A percentile compares a stretch with the other conserved stretches of the same genome.
phyloP scores from a whole-genome alignment of 2,113 vertebrate species.

The Embiotoca jacksoni region DNA sequence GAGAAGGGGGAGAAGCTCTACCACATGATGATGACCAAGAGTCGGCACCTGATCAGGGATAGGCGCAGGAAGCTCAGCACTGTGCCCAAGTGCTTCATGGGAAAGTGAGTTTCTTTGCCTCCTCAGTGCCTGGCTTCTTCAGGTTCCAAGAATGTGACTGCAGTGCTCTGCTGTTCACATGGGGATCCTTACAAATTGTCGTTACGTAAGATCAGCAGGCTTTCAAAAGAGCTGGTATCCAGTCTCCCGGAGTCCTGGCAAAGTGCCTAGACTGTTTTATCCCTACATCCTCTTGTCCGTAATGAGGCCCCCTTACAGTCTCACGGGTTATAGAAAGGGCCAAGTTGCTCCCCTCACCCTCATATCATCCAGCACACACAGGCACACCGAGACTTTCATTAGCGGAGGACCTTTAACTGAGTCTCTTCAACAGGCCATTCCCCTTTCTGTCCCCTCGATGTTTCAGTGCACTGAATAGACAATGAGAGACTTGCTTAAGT shows the following conservation, averaged over 20 bases:
- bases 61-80: constrained; percentile 96
- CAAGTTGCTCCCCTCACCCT: constrained; percentile 41
- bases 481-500: constrained; percentile 38
- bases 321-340: constrained; percentile 45
- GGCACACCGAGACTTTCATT: constrained; percentile 61
- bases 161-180: constrained; percentile 51
- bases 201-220: constrained; percentile 62
- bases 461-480: constrained; percentile 59
- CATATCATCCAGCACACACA: constrained; percentile 30
- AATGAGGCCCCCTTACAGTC: constrained; percentile 55
- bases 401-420: constrained; percentile 60
- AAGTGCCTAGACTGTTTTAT: constrained; percentile 56
- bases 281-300: constrained; percentile 52
- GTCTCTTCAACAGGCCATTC: constrained; percentile 57
- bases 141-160: constrained; percentile 52
- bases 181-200: constrained; percentile 57
- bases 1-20: constrained; percentile 99
- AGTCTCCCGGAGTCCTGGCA: constrained; percentile 62
- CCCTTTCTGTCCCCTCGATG: constrained; percentile 45
- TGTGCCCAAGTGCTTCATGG: constrained; percentile 97
- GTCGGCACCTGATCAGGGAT: constrained; percentile 95
- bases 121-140: constrained; percentile 11
- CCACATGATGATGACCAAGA: constrained; percentile 98
- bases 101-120: constrained; percentile 92
- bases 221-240: constrained; percentile 61